Base-by-base conservation (phyloP, 1,140 invertebrate genomes). In the Cherax quadricarinatus region DNA sequence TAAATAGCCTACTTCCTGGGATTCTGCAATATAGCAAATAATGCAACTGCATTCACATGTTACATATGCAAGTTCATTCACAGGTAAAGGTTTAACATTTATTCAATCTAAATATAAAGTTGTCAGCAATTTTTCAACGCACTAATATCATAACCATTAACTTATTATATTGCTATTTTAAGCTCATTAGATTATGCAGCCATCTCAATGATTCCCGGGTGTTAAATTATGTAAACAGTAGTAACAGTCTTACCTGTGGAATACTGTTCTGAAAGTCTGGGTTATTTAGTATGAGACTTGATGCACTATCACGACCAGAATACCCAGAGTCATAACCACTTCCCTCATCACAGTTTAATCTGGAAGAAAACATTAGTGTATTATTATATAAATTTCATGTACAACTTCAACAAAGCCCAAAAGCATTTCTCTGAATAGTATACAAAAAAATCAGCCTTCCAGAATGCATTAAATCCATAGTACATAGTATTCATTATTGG, bases 211-310 rank as follows among this genome's bases (percentile, higher is more conserved):
- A 66, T 66, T 16, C 78, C 78, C 30, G 78, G 78, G 78, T 16
- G n/a, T 7, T 80, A 7, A 41, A 41, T 41, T 41, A 51, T 14
- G 24, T 4, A 21, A 16, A 80, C 24, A 41, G 78, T 3, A 7
- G 18, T 16, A 66, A 16, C 3, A 18, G 10, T 57, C 49, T 90
- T 88, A 95, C 95, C 94, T 95, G 95, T 18, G 95, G 95, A 79
- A 95, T 95, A 7, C 95, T 95, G 93, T 94, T 95, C 93, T 96
- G 95, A 93, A 96, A 95, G 95, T 98, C 97, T 3, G 97, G 97
- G 95, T 97, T 98, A 3, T 96, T 95, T 70, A 97, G 96, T 73
- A 96, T 96, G 86, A 96, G 96, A 82, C 94, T 95, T 49, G 96
- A 96, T 49, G 96, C 96, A 93, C 96, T 96, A 93, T 97, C 96